Evolutionary conservation across 1,140 invertebrate species (phyloP), one percentile per base, ranked within the genome.

Genomic region (Bombus soroeensis): DNA sequence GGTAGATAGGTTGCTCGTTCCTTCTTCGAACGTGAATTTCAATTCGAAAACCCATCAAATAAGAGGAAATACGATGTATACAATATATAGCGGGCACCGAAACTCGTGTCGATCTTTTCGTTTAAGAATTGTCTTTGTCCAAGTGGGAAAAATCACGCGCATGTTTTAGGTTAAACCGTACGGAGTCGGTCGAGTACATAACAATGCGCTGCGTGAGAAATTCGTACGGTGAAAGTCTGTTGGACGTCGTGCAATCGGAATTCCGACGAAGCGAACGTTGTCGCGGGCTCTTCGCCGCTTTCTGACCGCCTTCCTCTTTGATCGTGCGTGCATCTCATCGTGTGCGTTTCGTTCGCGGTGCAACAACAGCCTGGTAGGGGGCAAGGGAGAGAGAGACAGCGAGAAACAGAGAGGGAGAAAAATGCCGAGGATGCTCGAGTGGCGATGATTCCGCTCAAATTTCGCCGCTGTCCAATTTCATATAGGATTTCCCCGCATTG

Each of bases 181-280:
- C 39, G 41, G 41, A 64, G 15, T 34, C 39, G 39, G 32, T 43
- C n/a, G 59, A 59, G 34, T 76, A 62, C 74, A 72, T 74, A 84
- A 91, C 72, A 90, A 92, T 92, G 89, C 83, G 85, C 62, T 74
- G 41, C 41, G 39, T 66, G 88, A 89, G 80, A 91, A 90, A 90
- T 85, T 59, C 78, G 22, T 88, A 83, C 84, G 90, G 93, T 93
- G 92, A 94, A 94, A 94, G 93, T 93, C 64, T 76, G 80, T 71
- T 75, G 87, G 18, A 76, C 66, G 12, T 71, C 71, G 83, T 53
- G 57, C 71, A 28, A 28, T 32, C 34, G 62, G 34, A 64, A 83
- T 74, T 86, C 32, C 32, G n/a, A 77, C 59, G 34, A 18, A 82
- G 39, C 39, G 68, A 83, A 77, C 68, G 68, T 78, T 78, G 72